Evolutionary conservation across 2,113 vertebrate species (phyloP), one percentile per base, ranked within the genome.

Genomic region (Crotophaga sulcirostris): DNA sequence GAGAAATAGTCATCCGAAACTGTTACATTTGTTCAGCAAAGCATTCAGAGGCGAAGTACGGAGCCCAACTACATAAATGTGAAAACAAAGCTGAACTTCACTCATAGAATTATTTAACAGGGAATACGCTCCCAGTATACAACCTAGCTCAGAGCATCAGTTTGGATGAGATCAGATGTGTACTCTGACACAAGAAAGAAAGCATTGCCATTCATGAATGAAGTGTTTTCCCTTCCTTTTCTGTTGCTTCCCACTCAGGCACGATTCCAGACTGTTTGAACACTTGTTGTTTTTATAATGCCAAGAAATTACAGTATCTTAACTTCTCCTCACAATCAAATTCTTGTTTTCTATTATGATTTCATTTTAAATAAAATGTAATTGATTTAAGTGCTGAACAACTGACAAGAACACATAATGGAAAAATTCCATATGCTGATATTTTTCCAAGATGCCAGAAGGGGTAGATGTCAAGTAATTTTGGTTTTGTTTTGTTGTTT

Each of bases 201-300:
- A 77, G 42, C 11, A 3, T 4, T 66, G 59, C 58, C 28, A 88
- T 56, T 73, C 78, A 74, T 40, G 20, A 55, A 73, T 82, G 51
- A 82, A 21, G 9, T 5, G 29, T 51, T 75, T 66, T 60, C 56
- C 21, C 20, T 49, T 85, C 60, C 56, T 60, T 78, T 74, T 51
- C 55, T 64, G 44, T 45, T 80, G 38, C 44, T 80, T 86, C 75
- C 75, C 75, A 80, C 17, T 62, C 68, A 66, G 83, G 92, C 85
- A 92, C 72, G 44, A 59, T 60, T 90, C 93, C 95, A 96, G 90
- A 69, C 26, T 93, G 33, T 70, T 95, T 77, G 79, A 96, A 92
- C 85, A 56, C 47, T 88, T 93, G 91, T 68, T 92, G 81, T 84
- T 91, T 87, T 55, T 17, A 67, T 56, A 80, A 13, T 52, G 93